Conservation (phyloP, 2,797 vertebrate species). For the Acomys russatus region DNA sequence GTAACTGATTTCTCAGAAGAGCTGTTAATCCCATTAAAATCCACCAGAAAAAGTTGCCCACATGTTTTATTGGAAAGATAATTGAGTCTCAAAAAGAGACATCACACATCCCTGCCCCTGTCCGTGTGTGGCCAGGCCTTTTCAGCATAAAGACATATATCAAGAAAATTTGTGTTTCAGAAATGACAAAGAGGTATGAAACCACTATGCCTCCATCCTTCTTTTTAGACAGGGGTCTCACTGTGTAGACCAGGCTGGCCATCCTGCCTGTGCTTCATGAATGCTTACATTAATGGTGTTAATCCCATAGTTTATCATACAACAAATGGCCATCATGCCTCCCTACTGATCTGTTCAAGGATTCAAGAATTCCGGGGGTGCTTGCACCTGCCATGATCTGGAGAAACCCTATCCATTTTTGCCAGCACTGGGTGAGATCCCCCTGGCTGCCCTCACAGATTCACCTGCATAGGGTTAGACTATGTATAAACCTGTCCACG, state of each 20-base stretch:
- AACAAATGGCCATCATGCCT: background rate
- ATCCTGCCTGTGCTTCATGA: background rate
- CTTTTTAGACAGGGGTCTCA: background rate
- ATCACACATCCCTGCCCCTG: background rate
- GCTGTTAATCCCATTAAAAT: conserved; percentile 2
- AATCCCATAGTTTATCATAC: background rate
- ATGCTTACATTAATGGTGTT: background rate
- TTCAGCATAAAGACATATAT: background rate
- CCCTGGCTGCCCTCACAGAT: background rate
- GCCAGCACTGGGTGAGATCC: background rate
- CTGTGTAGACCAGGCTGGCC: background rate
- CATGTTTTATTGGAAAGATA: conserved; percentile 9
- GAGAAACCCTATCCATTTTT: background rate
- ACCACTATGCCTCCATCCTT: too few relatives aligned
- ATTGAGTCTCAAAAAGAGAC: background rate
- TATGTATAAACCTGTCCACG: background rate
- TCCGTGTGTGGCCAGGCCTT: background rate
- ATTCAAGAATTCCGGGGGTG: background rate
- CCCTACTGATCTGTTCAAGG: background rate
- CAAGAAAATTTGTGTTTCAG: conserved; percentile 7
- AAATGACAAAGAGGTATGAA: background rate
- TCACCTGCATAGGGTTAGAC: background rate
- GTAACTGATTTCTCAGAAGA: background rate
- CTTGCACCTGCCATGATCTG: background rate
- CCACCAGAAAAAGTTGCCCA: conserved; percentile 33